Percentiles rank a stretch among this genome's conserved stretches.
phyloP scores from a whole-genome alignment of 23 tunicate species.

The Halocynthia roretzi region DNA sequence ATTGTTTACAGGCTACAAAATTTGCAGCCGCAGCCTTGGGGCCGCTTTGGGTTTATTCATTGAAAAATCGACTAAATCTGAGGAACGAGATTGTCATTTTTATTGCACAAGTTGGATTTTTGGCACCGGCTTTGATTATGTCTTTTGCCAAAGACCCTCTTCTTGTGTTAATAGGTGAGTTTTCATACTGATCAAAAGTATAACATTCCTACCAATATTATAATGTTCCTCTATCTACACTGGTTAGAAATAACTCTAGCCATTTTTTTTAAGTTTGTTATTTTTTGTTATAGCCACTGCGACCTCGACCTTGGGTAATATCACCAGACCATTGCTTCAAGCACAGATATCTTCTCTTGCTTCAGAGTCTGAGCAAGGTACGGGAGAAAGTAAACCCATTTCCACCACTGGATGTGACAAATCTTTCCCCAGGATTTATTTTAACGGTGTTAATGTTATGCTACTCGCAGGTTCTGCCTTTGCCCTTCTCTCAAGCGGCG shows the following conservation, averaged over 20 bases:
- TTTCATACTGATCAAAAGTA: neutral
- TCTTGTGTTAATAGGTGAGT: slow-evolving; percentile 48
- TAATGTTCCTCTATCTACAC: neutral
- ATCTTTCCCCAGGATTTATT: no score
- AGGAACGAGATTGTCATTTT: slow-evolving; percentile 24
- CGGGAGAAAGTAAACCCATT: no score
- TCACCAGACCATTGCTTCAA: slow-evolving; percentile 55
- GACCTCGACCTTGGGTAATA: slow-evolving; percentile 14
- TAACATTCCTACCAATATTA: neutral
- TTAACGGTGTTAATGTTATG: no score
- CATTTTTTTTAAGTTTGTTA: neutral
- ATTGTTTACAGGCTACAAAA: slow-evolving; percentile 40
- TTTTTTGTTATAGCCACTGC: slow-evolving; percentile 28
- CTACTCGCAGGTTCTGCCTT: slow-evolving; percentile 64
- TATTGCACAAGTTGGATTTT: slow-evolving; percentile 12
- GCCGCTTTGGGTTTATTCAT: slow-evolving; percentile 30
- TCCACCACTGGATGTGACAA: no score
- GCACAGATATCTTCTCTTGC: slow-evolving; percentile 55
- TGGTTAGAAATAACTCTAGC: neutral
- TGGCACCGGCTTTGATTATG: slow-evolving; percentile 9
- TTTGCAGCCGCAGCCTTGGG: slow-evolving; percentile 28
- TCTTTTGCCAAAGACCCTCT: slow-evolving; percentile 22
- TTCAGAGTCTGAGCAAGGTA: slow-evolving; percentile 77
- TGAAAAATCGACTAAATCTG: slow-evolving; percentile 13
- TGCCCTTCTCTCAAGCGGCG: slow-evolving; percentile 66